Evolutionary conservation across 2,888 invertebrate genomes (phyloP).

Genomic region (Herminia tarsipennalis): DNA sequence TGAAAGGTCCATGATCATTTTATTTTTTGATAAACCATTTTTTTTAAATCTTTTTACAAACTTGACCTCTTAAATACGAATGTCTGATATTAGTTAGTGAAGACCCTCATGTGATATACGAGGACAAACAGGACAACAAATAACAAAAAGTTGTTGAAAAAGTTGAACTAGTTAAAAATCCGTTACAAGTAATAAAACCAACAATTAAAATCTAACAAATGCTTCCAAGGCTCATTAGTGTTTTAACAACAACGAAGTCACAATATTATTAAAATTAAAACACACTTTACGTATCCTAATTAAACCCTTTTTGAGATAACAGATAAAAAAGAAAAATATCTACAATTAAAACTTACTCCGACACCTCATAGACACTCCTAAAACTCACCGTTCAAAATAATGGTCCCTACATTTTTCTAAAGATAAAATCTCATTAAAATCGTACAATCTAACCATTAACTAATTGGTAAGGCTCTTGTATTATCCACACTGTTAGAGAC

Average conservation of each 20-base stretch:
- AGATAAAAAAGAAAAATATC: constrained; percentile 16
- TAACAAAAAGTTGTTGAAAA: no score
- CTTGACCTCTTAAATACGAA: no score
- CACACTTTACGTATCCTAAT: no score
- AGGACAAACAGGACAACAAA: no score
- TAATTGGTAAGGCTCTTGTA: constrained; percentile 64
- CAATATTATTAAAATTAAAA: constrained; percentile 1
- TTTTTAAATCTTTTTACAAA: no score
- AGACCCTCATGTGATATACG: no score
- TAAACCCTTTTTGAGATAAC: constrained; percentile 11
- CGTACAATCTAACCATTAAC: constrained; percentile 71
- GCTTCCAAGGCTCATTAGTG: constrained; percentile 4
- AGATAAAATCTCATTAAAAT: constrained; percentile 70
- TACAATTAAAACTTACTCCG: constrained; percentile 27
- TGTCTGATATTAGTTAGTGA: no score
- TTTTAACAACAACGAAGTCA: neutral
- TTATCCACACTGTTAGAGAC: constrained; percentile 56
- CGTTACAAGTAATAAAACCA: neutral
- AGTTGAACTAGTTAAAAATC: no score
- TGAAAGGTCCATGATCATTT: no score
- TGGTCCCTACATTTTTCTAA: constrained; percentile 28
- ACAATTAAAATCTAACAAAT: constrained; percentile 1
- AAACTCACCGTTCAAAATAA: constrained; percentile 32
- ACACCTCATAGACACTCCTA: constrained; percentile 19
- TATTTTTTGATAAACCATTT: no score